Percentiles rank a stretch among this genome's conserved stretches.
These are phyloP conservation scores for Bombus waltoni DNA, from an alignment of 1,140 invertebrate genomes.

Conservation along the genomic window DNA sequence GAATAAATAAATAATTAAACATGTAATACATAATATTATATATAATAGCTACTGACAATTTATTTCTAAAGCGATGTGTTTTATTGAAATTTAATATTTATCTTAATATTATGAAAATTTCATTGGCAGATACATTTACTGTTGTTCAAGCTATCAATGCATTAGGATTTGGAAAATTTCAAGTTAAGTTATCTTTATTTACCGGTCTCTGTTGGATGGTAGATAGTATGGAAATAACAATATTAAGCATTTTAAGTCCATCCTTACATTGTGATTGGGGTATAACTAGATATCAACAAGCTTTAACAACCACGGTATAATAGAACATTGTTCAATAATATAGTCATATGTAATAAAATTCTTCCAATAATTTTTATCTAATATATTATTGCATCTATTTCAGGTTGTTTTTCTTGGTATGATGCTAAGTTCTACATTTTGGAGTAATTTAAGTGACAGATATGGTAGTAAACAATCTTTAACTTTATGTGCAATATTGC, in stretches of 20 bases:
- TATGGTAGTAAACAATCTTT: slow-evolving; percentile 96
- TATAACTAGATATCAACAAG: slow-evolving; percentile 91
- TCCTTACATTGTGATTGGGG: slow-evolving; percentile 97
- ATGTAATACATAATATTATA: background rate
- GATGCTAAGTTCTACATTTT: slow-evolving; percentile 98
- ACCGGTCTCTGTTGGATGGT: slow-evolving; percentile 97
- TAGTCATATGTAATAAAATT: background rate
- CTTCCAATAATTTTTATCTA: slow-evolving; percentile 4
- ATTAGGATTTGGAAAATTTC: slow-evolving; percentile 97
- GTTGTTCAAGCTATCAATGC: slow-evolving; percentile 97
- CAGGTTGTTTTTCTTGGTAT: slow-evolving; percentile 97
- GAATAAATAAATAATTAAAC: background rate
- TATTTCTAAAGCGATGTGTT: background rate
- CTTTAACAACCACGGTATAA: slow-evolving; percentile 88
- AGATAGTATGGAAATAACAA: slow-evolving; percentile 99
- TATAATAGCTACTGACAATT: slow-evolving; percentile 3
- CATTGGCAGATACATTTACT: slow-evolving; percentile 93
- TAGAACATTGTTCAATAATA: slow-evolving; percentile 53
- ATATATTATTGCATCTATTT: slow-evolving; percentile 29
- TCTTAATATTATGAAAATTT: slow-evolving; percentile 50
- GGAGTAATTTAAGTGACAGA: slow-evolving; percentile 97
- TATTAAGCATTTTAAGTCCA: slow-evolving; percentile 95
- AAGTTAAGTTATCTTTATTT: slow-evolving; percentile 94
- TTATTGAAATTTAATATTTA: slow-evolving; percentile 11
- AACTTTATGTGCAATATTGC: slow-evolving; percentile 92